Evolutionary conservation across 64 coral and sea anemone species (phyloP), one percentile per base, ranked within the genome.

Genomic region (Actinia equina): DNA sequence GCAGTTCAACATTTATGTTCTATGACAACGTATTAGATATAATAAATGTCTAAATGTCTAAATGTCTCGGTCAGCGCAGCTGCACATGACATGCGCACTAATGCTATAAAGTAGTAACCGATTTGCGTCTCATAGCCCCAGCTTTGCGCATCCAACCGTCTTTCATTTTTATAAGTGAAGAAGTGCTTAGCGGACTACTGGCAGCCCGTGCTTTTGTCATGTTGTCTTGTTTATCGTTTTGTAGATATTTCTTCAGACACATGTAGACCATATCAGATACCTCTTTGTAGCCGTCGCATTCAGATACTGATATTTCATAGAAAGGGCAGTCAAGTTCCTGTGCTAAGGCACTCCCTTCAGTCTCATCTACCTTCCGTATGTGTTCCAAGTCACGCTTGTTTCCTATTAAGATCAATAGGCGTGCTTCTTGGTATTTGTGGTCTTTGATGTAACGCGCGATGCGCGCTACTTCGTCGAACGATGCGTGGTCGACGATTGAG

Each of bases 131-230:
- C 64, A 95, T 91, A 19, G 94, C 90, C 10, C 94, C 94, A 22
- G 91, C 92, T 18, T 87, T 89, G 45, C 89, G 85, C 59, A 97
- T 97, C 45, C 92, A 20, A 13, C 88, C 94, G 15, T 97, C 94
- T 42, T 97, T 97, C 94, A 97, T 97, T 69, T 93, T 93, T 44
- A 77, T 90, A 16, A 97, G 86, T 5, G 94, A 97, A 53, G 88
- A 93, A 0, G 83, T 85, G 6, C 43, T 57, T 43, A 54, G 9
- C 5, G 83, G n/a, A n/a, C n/a, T 6, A 16, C 17, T 63, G 7
- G 22, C 17, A 2, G 55, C 51, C 15, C 59, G 22, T 42, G 83
- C 12, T 17, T 85, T 43, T 14, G 42, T 74, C 13, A 37, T 37
- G 30, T 80, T 37, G 30, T 80, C 60, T 5, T 56, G 78, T 83